These are phyloP conservation scores for Xestia c-nigrum DNA, from an alignment of 2,888 invertebrate species.

Conservation along the genomic window DNA sequence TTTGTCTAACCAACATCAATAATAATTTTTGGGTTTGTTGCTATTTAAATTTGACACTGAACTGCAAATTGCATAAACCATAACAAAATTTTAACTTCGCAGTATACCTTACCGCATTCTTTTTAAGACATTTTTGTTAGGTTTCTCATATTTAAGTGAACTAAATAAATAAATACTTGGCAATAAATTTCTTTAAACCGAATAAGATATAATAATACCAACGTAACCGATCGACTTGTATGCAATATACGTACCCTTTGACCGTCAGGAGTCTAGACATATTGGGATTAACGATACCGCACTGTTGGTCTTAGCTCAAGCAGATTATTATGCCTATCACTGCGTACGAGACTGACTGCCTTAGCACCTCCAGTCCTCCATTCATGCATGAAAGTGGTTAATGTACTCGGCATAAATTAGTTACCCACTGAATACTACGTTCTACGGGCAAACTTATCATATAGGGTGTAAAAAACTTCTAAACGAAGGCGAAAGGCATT, in stretches of 20 bases:
- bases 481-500: no score
- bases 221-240: not conserved
- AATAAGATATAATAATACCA: no score
- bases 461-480: no score
- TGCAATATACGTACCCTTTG: constrained; percentile 6
- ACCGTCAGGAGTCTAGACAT: not conserved
- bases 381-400: not conserved
- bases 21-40: no score
- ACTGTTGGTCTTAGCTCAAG: constrained; percentile 3
- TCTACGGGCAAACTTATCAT: not conserved
- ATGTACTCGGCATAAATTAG: not conserved
- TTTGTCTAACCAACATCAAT: not conserved
- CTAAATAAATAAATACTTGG: not conserved
- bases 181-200: no score
- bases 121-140: no score
- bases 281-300: not conserved
- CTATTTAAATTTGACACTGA: no score
- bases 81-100: not conserved
- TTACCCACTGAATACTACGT: not conserved
- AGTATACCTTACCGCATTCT: not conserved
- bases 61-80: not conserved
- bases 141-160: not conserved
- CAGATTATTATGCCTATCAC: constrained; percentile 22
- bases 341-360: constrained; percentile 12
- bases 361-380: not conserved